Evolutionary conservation across 2,888 invertebrate genomes (phyloP).

Genomic region (Spatulosminthurus flaviceps): DNA sequence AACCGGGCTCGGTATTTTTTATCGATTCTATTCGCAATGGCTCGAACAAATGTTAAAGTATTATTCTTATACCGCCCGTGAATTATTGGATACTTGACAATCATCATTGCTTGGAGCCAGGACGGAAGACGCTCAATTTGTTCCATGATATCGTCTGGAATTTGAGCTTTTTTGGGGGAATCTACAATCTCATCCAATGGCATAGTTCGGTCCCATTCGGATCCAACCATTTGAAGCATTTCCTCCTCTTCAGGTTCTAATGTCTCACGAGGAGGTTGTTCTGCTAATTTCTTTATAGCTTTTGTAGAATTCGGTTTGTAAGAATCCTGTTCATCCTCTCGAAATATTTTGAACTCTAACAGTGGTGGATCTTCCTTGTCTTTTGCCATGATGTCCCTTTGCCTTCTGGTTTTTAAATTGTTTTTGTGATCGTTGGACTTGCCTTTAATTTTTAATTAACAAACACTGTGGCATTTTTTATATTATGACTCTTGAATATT

Average conservation of each 20-base stretch:
- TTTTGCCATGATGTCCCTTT: neutral
- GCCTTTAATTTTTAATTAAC: too few species aligned
- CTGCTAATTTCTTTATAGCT: neutral
- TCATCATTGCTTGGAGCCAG: conserved; percentile 55
- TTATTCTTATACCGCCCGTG: conserved; percentile 42
- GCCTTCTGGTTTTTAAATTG: too few species aligned
- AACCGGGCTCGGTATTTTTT: conserved; percentile 24
- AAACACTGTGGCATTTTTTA: too few species aligned
- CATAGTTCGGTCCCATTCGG: conserved; percentile 52
- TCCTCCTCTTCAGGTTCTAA: conserved; percentile 42
- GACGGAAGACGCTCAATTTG: conserved; percentile 52
- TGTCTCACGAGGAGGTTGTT: neutral
- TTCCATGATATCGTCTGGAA: conserved; percentile 28
- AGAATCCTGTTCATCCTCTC: conserved; percentile 21
- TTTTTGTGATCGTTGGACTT: too few species aligned
- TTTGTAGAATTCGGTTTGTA: conserved; percentile 19
- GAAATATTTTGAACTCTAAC: neutral
- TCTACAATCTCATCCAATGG: conserved; percentile 52
- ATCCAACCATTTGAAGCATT: conserved; percentile 50
- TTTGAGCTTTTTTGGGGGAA: conserved; percentile 8
- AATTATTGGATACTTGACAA: conserved; percentile 46
- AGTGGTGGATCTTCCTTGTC: neutral
- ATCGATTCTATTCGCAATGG: conserved; percentile 50
- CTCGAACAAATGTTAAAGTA: conserved; percentile 47
- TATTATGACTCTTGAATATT: too few species aligned